Conservation (phyloP, 2,797 vertebrate species). For the Delichon dasypus region DNA sequence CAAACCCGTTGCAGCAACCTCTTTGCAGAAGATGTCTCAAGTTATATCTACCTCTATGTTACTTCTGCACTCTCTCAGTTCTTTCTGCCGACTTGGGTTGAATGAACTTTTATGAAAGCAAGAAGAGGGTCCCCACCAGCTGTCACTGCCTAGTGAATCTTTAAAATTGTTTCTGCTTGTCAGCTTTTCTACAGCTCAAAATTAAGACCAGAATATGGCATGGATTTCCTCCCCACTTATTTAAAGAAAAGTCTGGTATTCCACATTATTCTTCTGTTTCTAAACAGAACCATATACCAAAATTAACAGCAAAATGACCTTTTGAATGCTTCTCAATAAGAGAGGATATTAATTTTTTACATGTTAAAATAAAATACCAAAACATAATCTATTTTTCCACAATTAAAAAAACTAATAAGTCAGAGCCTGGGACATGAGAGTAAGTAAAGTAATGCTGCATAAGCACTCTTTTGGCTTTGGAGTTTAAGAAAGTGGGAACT, state of each 20-base stretch:
- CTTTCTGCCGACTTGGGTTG: background rate
- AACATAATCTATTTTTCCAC: accelerated
- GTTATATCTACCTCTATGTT: background rate
- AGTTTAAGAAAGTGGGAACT: background rate
- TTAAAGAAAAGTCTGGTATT: background rate
- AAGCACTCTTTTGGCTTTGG: background rate
- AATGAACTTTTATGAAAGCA: background rate
- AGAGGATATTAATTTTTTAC: background rate
- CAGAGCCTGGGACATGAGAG: background rate
- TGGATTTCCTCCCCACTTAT: background rate
- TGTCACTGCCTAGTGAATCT: background rate
- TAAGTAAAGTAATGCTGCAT: background rate
- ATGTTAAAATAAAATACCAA: background rate
- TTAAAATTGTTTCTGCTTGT: background rate
- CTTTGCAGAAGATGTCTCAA: background rate
- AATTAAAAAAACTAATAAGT: background rate
- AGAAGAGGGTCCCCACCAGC: background rate
- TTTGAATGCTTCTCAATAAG: background rate
- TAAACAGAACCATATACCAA: background rate
- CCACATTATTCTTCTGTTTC: background rate
- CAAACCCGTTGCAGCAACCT: background rate
- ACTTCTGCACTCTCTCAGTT: background rate
- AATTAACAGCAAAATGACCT: background rate
- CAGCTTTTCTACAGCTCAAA: background rate
- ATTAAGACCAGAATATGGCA: background rate